Base-by-base conservation (phyloP, 2,113 vertebrate species). In the Steatornis caripensis region DNA sequence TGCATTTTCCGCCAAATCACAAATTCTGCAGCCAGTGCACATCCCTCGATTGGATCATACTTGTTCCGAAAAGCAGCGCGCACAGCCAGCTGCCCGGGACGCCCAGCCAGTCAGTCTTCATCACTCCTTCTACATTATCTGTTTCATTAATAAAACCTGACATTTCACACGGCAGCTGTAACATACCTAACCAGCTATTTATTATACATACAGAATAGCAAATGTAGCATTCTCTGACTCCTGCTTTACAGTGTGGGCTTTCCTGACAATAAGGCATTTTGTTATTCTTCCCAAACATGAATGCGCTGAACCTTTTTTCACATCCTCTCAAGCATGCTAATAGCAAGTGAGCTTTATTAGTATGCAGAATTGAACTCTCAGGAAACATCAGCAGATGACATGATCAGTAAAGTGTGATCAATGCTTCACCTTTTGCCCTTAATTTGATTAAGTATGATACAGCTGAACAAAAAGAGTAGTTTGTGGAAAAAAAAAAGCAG, bases 361-460 rank as follows among this genome's bases (percentile, higher is more conserved):
- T 89, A 97, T 64, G 69, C 95, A 94, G 92, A 98, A 98, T 75
- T 96, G 95, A 97, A 98, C 97, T 98, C 95, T 91, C 93, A 93
- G 53, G 91, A 95, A 98, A 95, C 76, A 77, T 62, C 91, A 89
- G 94, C 84, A 97, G 94, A 94, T 97, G 87, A 78, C 96, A 76
- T 90, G 93, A 97, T 97, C 97, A 95, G 95, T 84, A 98, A 97
- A 96, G 60, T 97, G 95, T 98, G 98, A 99, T 98, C 98, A 98
- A 96, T 98, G 92, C 86, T 97, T 96, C 74, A 97, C 97, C 98
- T 98, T 97, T 98, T 96, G 95, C 89, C 97, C 53, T 98, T 97
- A 98, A 97, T 98, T 98, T 98, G 97, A 98, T 99, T 98, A 97
- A 97, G 88, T 97, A 97, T 96, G 93, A 55, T 84, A 96, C 58